Evolutionary conservation across 2,888 invertebrate genomes (phyloP).

Genomic region (Meiosimyza platycephala): DNA sequence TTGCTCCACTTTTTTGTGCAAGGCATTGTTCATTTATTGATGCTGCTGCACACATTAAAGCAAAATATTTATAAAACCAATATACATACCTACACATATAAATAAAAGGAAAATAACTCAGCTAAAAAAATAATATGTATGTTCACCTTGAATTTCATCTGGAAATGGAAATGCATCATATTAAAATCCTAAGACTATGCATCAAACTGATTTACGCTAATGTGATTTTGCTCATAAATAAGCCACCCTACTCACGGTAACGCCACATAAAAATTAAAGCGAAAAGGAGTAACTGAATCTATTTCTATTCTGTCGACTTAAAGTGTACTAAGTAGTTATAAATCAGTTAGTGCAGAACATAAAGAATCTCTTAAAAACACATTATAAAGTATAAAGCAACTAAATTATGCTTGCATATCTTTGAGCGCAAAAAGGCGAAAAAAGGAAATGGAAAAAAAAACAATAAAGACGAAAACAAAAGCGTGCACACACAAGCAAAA

Average conservation of each 20-base stretch:
- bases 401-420: slow-evolving; percentile 19
- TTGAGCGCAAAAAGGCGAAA: slow-evolving; percentile 5
- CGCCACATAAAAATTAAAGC: neutral
- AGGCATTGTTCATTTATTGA: no score
- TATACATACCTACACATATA: no score
- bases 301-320: neutral
- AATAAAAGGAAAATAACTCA: no score
- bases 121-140: no score
- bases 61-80: no score
- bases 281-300: neutral
- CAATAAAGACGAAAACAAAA: neutral
- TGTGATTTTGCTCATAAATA: slow-evolving; percentile 16
- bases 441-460: neutral
- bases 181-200: slow-evolving; percentile 1
- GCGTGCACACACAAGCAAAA: neutral
- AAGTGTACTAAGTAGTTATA: slow-evolving; percentile 8
- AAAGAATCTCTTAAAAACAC: slow-evolving; percentile 3
- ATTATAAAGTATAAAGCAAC: slow-evolving; percentile 4
- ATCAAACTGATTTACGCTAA: slow-evolving; percentile 21
- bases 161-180: neutral
- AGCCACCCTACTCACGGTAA: neutral
- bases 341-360: slow-evolving; percentile 6
- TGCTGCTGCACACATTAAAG: no score
- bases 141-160: no score
- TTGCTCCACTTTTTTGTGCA: no score